These are phyloP conservation scores for Shargacucullia verbasci DNA, from an alignment of 2,888 invertebrate species.

Conservation along the genomic window DNA sequence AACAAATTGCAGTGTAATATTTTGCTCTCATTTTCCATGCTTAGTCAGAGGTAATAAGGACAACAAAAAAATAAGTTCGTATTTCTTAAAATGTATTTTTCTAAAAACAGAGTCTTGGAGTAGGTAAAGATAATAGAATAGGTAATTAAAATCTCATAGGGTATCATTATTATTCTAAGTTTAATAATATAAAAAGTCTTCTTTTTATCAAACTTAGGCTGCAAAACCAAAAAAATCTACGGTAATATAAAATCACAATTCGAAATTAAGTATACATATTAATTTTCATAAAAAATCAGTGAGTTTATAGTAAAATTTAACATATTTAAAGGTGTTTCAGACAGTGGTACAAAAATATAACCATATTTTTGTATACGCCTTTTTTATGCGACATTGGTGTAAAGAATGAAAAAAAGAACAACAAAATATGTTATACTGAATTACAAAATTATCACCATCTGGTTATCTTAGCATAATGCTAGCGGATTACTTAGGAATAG, in stretches of 20 bases:
- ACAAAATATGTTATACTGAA: too few relatives aligned
- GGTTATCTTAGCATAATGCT: too few relatives aligned
- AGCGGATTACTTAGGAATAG: too few relatives aligned
- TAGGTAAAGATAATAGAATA: neutral
- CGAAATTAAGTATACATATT: neutral
- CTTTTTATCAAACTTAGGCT: slow-evolving; percentile 9
- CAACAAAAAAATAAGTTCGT: slow-evolving; percentile 1
- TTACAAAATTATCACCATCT: too few relatives aligned
- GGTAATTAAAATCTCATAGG: slow-evolving; percentile 36
- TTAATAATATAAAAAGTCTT: neutral
- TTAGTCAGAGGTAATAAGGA: too few relatives aligned
- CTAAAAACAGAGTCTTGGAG: slow-evolving; percentile 34
- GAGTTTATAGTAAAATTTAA: slow-evolving; percentile 21
- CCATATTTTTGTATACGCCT: neutral
- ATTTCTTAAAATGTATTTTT: slow-evolving; percentile 25
- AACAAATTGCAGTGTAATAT: too few relatives aligned
- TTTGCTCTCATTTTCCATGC: too few relatives aligned
- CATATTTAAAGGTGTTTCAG: slow-evolving; percentile 4
- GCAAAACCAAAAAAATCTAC: too few relatives aligned
- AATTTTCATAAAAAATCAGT: neutral
- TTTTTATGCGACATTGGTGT: too few relatives aligned
- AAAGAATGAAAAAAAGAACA: too few relatives aligned
- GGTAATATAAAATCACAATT: too few relatives aligned
- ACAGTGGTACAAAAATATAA: slow-evolving; percentile 19
- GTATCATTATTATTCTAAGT: slow-evolving; percentile 16